phyloP scores from a whole-genome alignment of 2,797 vertebrate genomes.

The Tokudaia muenninki region DNA sequence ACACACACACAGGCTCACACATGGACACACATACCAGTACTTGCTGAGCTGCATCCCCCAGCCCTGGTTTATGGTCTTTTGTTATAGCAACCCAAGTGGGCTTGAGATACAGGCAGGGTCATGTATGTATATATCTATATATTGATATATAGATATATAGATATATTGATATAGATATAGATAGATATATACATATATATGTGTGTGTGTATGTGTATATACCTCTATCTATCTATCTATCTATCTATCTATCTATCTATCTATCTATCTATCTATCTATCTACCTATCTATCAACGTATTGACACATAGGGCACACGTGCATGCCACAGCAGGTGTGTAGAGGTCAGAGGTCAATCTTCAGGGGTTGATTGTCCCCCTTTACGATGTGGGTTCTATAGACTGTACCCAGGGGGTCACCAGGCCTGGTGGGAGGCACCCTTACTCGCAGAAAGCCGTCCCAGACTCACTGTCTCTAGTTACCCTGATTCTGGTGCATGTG shows the following conservation, averaged over 20 bases:
- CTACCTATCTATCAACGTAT: neutral
- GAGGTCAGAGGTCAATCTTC: neutral
- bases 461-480: neutral
- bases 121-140: too few species aligned
- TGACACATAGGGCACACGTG: neutral
- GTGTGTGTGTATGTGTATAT: too few species aligned
- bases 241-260: neutral
- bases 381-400: neutral
- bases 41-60: neutral
- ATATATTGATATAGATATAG: too few species aligned
- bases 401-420: neutral
- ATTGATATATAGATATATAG: too few species aligned
- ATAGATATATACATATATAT: too few species aligned
- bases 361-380: neutral
- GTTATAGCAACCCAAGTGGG: neutral
- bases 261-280: neutral
- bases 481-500: neutral
- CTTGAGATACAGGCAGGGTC: neutral
- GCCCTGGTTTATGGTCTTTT: neutral
- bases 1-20: neutral
- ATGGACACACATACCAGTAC: neutral
- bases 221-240: neutral
- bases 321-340: neutral
- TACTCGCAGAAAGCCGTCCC: neutral
- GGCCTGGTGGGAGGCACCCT: neutral